Evolutionary conservation across 1,140 invertebrate genomes (phyloP), one percentile per base, ranked within the genome.

Genomic region (Ceratina australensis): DNA sequence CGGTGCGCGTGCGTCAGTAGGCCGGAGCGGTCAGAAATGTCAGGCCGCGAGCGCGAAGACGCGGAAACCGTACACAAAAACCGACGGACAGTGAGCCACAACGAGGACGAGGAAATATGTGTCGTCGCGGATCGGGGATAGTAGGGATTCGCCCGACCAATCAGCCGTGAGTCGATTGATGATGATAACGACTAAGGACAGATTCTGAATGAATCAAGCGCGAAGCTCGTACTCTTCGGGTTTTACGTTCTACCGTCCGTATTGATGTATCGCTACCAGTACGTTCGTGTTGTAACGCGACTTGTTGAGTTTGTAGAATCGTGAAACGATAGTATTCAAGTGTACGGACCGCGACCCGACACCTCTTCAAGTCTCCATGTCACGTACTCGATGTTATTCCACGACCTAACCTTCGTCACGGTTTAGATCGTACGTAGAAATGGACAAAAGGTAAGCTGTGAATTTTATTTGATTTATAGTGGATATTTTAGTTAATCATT

Each of bases 391-490:
- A n/a, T n/a, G 33, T 50, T 63, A 50, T 52, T 64, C 16, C 8
- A 47, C 52, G 69, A 57, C 33, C 60, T 78, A 72, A 72, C 76
- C 76, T 78, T 68, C 49, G n/a, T 57, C 33, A 72, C 47, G 22
- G 68, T 72, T 50, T 22, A 24, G 59, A 26, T 50, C 66, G 12
- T 56, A 20, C 10, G 42, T 4, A 54, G 56, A 59, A 63, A 83
- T 83, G 82, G 82, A 83, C 26, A 79, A 79, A 57, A 83, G 82
- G 82, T 83, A 52, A 66, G 67, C 60, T 18, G 42, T 2, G 0
- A 47, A 16, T 10, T 18, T 26, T 0, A 4, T 24, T 42, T 15
- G 0, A 47, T 33, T 57, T 0, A 28, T 22, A 18, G n/a, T 72
- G 54, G 54, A 22, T 33, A n/a, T 52, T 83, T n/a, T 28, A 22